A percentile compares a stretch with the other conserved stretches of the same genome.
Conservation (phyloP, 2,113 vertebrate species). For the Bufo gargarizans region DNA sequence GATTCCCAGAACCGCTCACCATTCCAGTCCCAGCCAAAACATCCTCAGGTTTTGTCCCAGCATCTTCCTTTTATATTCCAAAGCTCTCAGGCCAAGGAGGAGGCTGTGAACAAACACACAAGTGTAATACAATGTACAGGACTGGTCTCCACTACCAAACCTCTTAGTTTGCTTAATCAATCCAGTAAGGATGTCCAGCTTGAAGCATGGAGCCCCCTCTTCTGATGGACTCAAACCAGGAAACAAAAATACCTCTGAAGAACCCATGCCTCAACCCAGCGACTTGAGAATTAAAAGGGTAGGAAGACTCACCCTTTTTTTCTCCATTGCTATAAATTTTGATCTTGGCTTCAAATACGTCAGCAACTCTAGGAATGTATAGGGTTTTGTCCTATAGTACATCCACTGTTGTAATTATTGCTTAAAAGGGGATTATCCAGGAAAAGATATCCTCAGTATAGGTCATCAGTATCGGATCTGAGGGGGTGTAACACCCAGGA, state of each 20-base stretch:
- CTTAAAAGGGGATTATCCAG: no score
- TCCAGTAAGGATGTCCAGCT: slow-evolving; percentile 80
- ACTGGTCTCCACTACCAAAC: slow-evolving; percentile 79
- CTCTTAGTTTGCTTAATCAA: slow-evolving; percentile 84
- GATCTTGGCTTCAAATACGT: neutral
- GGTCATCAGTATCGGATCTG: no score
- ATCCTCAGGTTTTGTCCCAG: slow-evolving; percentile 81
- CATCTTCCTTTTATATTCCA: slow-evolving; percentile 82
- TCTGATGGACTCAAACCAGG: slow-evolving; percentile 78
- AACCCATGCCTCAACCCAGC: slow-evolving; percentile 73
- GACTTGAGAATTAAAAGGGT: slow-evolving; percentile 85
- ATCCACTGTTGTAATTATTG: no score
- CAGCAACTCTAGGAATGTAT: no score
- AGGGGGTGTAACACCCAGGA: no score
- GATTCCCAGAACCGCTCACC: slow-evolving; percentile 76
- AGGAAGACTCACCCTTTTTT: slow-evolving; percentile 60
- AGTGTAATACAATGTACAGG: slow-evolving; percentile 93
- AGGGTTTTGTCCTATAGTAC: no score
- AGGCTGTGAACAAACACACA: slow-evolving; percentile 87
- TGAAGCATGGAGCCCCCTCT: slow-evolving; percentile 78
- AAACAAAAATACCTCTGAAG: slow-evolving; percentile 81
- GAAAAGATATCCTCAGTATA: no score
- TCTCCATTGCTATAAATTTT: neutral
- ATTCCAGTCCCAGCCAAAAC: slow-evolving; percentile 81
- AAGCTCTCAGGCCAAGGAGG: slow-evolving; percentile 83